Conservation (phyloP, 2,113 vertebrate species). For the Microtus richardsoni region DNA sequence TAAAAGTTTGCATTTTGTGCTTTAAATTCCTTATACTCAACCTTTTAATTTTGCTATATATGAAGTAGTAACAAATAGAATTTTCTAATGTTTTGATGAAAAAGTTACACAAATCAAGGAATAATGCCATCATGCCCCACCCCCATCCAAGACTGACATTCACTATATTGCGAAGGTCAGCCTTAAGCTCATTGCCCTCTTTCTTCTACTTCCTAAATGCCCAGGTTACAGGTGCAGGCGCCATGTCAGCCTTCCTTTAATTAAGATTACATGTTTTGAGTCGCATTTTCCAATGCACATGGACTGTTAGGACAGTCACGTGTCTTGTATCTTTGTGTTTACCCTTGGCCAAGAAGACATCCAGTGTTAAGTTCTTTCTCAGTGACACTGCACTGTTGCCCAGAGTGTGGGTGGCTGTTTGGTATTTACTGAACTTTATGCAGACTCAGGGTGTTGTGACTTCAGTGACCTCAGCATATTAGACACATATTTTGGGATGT, state of each 20-base stretch:
- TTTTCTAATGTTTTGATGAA: constrained; percentile 27
- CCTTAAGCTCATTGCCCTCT: not conserved
- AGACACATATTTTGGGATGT: constrained; percentile 28
- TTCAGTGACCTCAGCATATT: not conserved
- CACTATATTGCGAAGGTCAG: too few relatives aligned
- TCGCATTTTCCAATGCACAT: not conserved
- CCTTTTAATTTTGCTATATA: constrained; percentile 22
- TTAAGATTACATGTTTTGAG: constrained; percentile 2
- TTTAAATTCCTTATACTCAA: constrained; percentile 50
- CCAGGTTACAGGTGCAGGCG: not conserved
- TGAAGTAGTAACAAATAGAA: not conserved
- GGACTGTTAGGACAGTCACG: not conserved
- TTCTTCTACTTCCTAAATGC: not conserved
- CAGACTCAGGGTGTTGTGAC: not conserved
- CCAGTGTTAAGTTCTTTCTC: not conserved
- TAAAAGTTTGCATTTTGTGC: not conserved
- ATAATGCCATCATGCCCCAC: not conserved
- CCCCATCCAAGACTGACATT: not conserved
- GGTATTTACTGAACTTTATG: constrained; percentile 22
- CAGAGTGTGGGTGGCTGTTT: not conserved
- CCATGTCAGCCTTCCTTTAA: not conserved
- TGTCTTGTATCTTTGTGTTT: not conserved
- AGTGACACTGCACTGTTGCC: not conserved
- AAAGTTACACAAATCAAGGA: not conserved
- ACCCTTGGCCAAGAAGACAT: not conserved